A percentile compares a stretch with the other conserved stretches of the same genome.
These are phyloP conservation scores for Zaprionus kolodkinae DNA, from an alignment of 1,140 invertebrate species.

Conservation along the genomic window DNA sequence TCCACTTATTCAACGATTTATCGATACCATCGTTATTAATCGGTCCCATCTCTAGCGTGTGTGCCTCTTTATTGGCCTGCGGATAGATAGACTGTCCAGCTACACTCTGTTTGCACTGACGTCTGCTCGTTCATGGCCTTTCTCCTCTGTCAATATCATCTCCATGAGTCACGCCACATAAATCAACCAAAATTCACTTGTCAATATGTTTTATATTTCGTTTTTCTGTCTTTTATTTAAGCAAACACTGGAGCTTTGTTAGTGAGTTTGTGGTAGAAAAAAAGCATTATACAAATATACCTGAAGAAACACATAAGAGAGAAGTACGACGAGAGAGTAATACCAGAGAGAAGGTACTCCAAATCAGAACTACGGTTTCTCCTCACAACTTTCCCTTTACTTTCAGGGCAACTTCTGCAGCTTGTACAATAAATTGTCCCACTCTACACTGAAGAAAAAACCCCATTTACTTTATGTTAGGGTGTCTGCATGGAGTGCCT, in stretches of 20 bases:
- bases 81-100: slow-evolving; percentile 4
- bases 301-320: background rate
- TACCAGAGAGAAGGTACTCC: background rate
- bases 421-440: slow-evolving; percentile 2
- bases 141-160: slow-evolving; percentile 24
- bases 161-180: slow-evolving; percentile 73
- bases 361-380: background rate
- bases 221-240: slow-evolving; percentile 30
- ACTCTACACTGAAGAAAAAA: slow-evolving; percentile 43
- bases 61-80: background rate
- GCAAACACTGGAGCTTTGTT: slow-evolving; percentile 47
- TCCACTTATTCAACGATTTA: background rate
- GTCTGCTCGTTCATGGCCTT: background rate
- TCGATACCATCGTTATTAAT: background rate
- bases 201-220: slow-evolving; percentile 78
- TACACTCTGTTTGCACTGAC: background rate
- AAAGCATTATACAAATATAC: background rate
- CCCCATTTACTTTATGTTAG: slow-evolving; percentile 60
- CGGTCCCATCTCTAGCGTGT: background rate
- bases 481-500: slow-evolving; percentile 1
- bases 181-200: slow-evolving; percentile 70
- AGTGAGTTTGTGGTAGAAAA: background rate
- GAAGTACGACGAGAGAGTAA: background rate
- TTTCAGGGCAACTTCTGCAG: background rate
- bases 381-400: background rate